These are phyloP conservation scores for Oscheius onirici DNA, from an alignment of 2,888 invertebrate species.

Conservation along the genomic window DNA sequence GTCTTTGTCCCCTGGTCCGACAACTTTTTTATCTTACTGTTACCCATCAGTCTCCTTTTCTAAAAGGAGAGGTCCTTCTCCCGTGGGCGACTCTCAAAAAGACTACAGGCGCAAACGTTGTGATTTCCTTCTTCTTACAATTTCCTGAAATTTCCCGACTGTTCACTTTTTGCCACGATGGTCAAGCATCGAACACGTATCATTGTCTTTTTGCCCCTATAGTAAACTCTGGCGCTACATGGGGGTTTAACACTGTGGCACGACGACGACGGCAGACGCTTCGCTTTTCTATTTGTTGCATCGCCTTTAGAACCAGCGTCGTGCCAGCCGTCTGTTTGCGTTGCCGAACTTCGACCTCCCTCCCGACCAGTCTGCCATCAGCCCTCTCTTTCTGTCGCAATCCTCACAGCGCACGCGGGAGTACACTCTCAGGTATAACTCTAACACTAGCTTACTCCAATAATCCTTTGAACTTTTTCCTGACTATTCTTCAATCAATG, in stretches of 20 bases:
- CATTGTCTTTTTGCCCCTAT: neutral
- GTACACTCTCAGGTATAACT: slow-evolving; percentile 7
- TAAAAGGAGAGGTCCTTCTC: neutral
- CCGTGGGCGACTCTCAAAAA: neutral
- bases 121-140: neutral
- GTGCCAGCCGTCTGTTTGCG: slow-evolving; percentile 32
- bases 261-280: neutral
- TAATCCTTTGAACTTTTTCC: neutral
- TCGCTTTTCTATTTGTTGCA: slow-evolving; percentile 32
- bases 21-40: neutral
- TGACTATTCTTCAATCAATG: neutral
- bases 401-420: slow-evolving; percentile 23
- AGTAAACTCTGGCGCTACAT: neutral
- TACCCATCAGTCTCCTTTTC: no score
- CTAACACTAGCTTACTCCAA: neutral
- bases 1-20: neutral
- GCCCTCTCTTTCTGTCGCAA: slow-evolving; percentile 22
- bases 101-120: neutral
- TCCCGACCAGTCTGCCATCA: slow-evolving; percentile 33
- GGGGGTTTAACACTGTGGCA: neutral
- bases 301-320: slow-evolving; percentile 28
- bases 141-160: neutral
- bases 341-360: slow-evolving; percentile 34
- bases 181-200: neutral
- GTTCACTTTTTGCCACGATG: neutral